Conservation (phyloP, 2,113 vertebrate genomes). For the Microcebus ravelobensis region DNA sequence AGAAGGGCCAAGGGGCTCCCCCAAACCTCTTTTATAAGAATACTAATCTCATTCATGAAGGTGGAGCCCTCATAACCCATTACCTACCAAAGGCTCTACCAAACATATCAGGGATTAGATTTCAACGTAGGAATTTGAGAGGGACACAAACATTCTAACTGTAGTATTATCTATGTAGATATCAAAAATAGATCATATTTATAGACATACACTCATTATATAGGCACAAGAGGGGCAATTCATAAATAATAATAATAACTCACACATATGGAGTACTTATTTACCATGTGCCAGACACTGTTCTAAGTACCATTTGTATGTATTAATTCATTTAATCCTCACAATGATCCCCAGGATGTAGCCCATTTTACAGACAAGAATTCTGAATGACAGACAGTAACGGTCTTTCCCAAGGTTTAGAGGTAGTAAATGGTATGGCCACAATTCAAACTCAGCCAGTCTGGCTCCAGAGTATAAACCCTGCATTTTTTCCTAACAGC, state of each 20-base stretch:
- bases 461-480: neutral
- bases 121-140: neutral
- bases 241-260: neutral
- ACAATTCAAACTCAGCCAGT: neutral
- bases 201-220: neutral
- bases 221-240: neutral
- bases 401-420: neutral
- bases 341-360: neutral
- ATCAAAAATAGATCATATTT: neutral
- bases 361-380: slow-evolving; percentile 42
- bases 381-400: slow-evolving; percentile 12
- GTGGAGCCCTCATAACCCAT: neutral
- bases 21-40: neutral
- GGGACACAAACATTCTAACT: neutral
- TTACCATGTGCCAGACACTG: neutral
- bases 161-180: neutral
- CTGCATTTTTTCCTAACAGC: slow-evolving; percentile 2
- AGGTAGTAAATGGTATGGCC: neutral
- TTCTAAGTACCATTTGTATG: neutral
- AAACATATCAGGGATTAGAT: neutral
- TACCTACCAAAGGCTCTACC: neutral
- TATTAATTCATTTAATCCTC: neutral
- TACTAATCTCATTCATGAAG: neutral
- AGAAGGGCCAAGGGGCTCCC: neutral
- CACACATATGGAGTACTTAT: neutral